phyloP scores from a whole-genome alignment of 2,113 vertebrate genomes.

The Urocitellus parryii region DNA sequence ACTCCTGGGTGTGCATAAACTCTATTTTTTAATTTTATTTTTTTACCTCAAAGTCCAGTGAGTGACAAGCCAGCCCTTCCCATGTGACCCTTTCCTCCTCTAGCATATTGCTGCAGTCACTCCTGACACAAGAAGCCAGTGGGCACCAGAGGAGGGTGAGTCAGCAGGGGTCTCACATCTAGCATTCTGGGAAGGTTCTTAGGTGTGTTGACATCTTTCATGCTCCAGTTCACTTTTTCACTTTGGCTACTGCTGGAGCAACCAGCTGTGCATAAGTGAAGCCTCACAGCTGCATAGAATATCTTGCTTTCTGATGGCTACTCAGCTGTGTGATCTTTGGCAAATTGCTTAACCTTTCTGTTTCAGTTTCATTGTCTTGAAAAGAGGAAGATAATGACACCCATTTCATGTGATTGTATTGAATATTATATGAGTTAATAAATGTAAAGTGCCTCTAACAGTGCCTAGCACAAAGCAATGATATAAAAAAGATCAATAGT shows the following conservation, averaged over 20 bases:
- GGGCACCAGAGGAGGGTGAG: background rate
- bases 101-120: background rate
- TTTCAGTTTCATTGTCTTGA: background rate
- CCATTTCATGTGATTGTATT: background rate
- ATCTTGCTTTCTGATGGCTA: background rate
- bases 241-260: background rate
- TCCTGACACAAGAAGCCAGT: background rate
- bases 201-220: background rate
- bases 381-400: background rate
- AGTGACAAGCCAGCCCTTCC: background rate
- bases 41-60: background rate
- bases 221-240: background rate
- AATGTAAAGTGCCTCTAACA: background rate
- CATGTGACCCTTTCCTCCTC: background rate
- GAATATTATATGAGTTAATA: background rate
- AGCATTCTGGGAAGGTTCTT: rapidly evolving
- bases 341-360: background rate
- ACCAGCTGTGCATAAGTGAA: background rate
- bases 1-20: background rate
- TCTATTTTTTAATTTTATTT: background rate
- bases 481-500: background rate
- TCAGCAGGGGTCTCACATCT: background rate
- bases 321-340: background rate
- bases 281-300: background rate
- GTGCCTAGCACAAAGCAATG: background rate